Base-by-base conservation (phyloP, 2,797 vertebrate species). In the Amphiprion clarkii region DNA sequence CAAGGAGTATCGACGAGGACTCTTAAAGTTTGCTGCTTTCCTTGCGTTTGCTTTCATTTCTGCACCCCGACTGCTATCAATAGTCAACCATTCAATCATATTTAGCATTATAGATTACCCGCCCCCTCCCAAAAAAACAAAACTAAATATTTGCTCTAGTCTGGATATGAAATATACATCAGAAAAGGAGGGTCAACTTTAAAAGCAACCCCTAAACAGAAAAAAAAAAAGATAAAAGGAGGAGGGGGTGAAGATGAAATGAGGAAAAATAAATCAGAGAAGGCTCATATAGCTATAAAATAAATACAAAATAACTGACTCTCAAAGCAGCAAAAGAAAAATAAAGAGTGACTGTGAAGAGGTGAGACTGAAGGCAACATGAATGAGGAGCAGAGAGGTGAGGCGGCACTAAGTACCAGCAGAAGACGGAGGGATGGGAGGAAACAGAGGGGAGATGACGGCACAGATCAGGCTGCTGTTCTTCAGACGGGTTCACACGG, bases 91-190 rank as follows among this genome's bases (percentile, higher is more conserved):
- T 71, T 87, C 55, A 83, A 78, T 74, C 48, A 69, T 67, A 82
- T 66, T 76, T 65, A 77, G 67, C 67, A 74, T 63, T 49, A 86
- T 54, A 83, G 73, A 86, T 60, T 66, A 56, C 66, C 51, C 29
- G 73, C 76, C 74, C 10, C 40, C 4, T 29, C 10, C 74, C 69
- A 62, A 51, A 56, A 23, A 74, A 76, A 74, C 54, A 76, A 76
- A 87, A 78, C 83, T 79, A 91, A 92, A 92, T 90, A 92, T 92
- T 88, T 88, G 74, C 92, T 93, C 87, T 93, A 91, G 74, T 88
- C 87, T 88, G 75, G 85, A 92, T 91, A 80, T 91, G 93, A 95
- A 94, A 95, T 95, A 89, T 94, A 95, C 94, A 95, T 85, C 91
- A 88, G 88, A 87, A 82, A 75, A 54, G 49, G 76, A 60, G 67